Base-by-base conservation (phyloP, 2,797 vertebrate species). In the Buphagus erythrorhynchus region DNA sequence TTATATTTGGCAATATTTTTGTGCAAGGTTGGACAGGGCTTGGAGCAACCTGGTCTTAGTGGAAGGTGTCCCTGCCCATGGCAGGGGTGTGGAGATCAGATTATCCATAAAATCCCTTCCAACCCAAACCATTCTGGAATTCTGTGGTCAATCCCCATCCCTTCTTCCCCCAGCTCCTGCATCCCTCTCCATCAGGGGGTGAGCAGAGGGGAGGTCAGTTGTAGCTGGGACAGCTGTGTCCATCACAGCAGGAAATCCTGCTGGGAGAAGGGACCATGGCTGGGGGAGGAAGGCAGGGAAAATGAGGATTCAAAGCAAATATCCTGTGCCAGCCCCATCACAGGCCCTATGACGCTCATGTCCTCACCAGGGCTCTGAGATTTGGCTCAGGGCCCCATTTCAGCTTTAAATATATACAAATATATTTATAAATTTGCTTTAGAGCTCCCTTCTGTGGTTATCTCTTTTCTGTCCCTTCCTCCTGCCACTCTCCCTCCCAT, bases 81-180 rank as follows among this genome's bases (percentile, higher is more conserved):
- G 25, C 52, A 59, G 46, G 14, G 46, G 3, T 17, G 5, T 49
- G 22, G 9, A 48, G 13, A 55, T 1, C 13, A 36, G 26, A 20
- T 29, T 40, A 14, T 55, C 62, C 42, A 42, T 9, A 48, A 68
- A 0, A 45, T 16, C 22, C 48, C 24, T 62, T 62, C 42, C 35
- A 21, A 10, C 3, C 7, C 35, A 62, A 68, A 36, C 16, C 31
- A n/a, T 48, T 48, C 46, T 62, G 48, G 69, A 62, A 49, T 62
- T 55, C n/a, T 29, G 2, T 43, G 26, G 6, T 46, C 24, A n/a
- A 6, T 51, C 13, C 38, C 36, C 31, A 38, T 11, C 63, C 24
- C 9, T 55, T n/a, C 48, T 63, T 54, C 5, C 3, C 59, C 26
- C 1, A 0, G 0, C 22, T 33, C 35, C 71, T 1, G 0, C 3